A percentile compares a stretch with the other conserved stretches of the same genome.
Conservation (phyloP, 2,113 vertebrate genomes). For the Craseonycteris thonglongyai region DNA sequence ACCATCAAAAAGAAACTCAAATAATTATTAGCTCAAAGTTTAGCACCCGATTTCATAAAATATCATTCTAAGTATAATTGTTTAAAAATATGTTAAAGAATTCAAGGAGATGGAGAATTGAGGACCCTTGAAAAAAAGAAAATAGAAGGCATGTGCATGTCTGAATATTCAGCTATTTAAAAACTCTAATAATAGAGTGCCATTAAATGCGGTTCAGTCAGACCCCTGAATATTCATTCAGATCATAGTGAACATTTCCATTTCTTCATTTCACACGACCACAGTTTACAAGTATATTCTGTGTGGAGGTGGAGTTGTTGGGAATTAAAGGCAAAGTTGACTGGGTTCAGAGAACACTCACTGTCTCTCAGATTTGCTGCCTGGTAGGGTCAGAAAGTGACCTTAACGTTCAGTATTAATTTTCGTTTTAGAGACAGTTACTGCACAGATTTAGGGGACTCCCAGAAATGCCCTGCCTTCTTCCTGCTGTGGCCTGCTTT, state of each 20-base stretch:
- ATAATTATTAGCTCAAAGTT: constrained; percentile 60
- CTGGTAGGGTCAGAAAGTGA: constrained; percentile 14
- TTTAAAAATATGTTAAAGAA: constrained; percentile 67
- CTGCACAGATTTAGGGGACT: constrained; percentile 54
- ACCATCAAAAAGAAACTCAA: constrained; percentile 55
- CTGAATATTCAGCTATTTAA: constrained; percentile 67
- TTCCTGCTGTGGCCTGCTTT: not conserved
- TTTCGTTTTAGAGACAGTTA: constrained; percentile 49
- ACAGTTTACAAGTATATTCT: not conserved
- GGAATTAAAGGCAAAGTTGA: not conserved
- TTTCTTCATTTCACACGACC: constrained; percentile 47
- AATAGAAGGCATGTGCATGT: constrained; percentile 61
- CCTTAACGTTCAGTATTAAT: not conserved
- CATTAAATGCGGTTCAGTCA: constrained; percentile 62
- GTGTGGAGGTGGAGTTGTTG: not conserved
- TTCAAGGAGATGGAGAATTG: constrained; percentile 45
- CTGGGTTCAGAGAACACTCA: constrained; percentile 9
- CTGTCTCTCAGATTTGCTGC: constrained; percentile 15
- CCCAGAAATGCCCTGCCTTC: constrained; percentile 12
- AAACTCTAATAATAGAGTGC: constrained; percentile 54
- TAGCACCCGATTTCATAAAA: constrained; percentile 56
- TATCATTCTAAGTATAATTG: constrained; percentile 61
- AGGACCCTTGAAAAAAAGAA: constrained; percentile 58
- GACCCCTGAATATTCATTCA: constrained; percentile 72
- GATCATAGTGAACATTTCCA: constrained; percentile 41